Evolutionary conservation across 2,888 invertebrate genomes (phyloP).

Genomic region (Synergus laeviventris): DNA sequence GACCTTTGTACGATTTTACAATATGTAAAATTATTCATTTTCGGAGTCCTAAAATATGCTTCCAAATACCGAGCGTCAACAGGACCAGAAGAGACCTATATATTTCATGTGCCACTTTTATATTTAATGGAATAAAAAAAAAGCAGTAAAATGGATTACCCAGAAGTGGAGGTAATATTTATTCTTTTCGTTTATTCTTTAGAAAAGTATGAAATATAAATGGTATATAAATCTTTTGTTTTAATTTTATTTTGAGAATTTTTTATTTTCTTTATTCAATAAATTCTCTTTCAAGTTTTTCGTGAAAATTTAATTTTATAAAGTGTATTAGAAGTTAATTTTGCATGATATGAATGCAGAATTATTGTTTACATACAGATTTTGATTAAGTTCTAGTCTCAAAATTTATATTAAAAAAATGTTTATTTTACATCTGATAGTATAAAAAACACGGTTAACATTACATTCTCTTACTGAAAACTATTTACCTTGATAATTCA

Average conservation of each 20-base stretch:
- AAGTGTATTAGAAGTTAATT: background rate
- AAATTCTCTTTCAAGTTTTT: background rate
- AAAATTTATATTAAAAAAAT: too few relatives aligned
- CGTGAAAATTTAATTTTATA: background rate
- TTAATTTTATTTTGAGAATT: background rate
- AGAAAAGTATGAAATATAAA: background rate
- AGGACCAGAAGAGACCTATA: background rate
- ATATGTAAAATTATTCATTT: background rate
- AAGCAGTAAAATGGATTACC: conserved; percentile 54
- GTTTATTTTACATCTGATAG: too few relatives aligned
- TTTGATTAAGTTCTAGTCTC: too few relatives aligned
- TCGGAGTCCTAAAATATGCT: background rate
- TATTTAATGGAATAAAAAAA: conserved; percentile 15
- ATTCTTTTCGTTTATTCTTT: background rate
- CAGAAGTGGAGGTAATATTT: conserved; percentile 56
- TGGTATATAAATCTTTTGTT: background rate
- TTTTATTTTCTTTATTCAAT: background rate
- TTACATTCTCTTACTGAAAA: too few relatives aligned
- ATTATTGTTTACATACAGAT: background rate
- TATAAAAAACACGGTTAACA: too few relatives aligned
- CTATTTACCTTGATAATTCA: too few relatives aligned
- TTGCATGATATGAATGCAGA: background rate
- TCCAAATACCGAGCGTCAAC: background rate
- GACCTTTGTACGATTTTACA: background rate
- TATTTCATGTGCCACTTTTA: conserved; percentile 8